phyloP scores from a whole-genome alignment of 2,113 vertebrate genomes.

The Lamprologus ornatipinnis region DNA sequence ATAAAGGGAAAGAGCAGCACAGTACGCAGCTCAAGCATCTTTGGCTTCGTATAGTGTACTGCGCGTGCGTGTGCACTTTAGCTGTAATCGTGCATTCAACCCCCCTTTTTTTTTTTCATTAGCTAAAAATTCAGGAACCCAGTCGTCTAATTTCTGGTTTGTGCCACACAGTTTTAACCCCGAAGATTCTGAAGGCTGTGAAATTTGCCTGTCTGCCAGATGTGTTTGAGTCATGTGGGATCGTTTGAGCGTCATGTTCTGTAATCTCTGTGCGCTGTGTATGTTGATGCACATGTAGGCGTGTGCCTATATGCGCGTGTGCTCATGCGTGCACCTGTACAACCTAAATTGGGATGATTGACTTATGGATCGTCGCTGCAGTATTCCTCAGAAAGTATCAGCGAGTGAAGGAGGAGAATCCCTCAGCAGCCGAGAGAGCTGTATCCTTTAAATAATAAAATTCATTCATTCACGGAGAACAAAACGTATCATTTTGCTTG shows the following conservation, averaged over 20 bases:
- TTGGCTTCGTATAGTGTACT: not conserved
- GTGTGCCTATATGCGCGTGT: not conserved
- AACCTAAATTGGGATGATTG: not conserved
- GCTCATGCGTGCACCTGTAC: not conserved
- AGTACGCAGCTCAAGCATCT: not conserved
- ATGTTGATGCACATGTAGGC: not conserved
- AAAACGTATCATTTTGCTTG: conserved; percentile 6
- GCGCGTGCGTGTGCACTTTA: not conserved
- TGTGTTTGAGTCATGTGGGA: conserved; percentile 34
- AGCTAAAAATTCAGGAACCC: not conserved
- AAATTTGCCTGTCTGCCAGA: conserved; percentile 38
- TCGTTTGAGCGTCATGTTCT: conserved; percentile 5
- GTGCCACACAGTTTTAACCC: not conserved
- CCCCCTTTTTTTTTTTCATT: not conserved
- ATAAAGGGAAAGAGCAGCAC: conserved; percentile 19
- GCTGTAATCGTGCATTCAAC: not conserved
- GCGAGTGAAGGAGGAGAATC: not conserved
- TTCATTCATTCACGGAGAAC: not conserved
- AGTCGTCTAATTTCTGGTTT: not conserved
- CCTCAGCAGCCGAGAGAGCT: not conserved
- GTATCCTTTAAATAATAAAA: not conserved
- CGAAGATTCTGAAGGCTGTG: conserved; percentile 9
- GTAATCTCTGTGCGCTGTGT: conserved; percentile 5
- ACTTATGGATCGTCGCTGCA: not conserved
- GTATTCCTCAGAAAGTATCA: not conserved